Conservation (phyloP, 1,140 invertebrate species). For the Sarcophaga peregrina region DNA sequence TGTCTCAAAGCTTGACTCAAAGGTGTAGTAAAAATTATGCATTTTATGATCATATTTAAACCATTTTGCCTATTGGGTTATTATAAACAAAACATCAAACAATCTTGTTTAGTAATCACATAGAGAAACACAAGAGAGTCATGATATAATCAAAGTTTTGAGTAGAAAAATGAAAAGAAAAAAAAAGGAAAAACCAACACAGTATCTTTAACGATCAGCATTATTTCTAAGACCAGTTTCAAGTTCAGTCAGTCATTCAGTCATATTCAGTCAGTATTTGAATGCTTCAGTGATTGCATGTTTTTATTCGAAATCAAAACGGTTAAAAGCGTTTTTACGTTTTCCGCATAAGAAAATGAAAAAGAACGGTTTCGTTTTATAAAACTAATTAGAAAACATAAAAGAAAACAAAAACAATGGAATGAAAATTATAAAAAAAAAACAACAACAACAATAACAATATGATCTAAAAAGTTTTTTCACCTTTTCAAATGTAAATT, state of each 20-base stretch:
- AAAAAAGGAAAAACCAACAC: too few species aligned
- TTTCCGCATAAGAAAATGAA: neutral
- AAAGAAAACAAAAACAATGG: neutral
- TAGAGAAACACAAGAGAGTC: neutral
- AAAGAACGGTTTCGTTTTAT: too few species aligned
- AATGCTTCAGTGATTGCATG: constrained; percentile 24
- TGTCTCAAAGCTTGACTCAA: too few species aligned
- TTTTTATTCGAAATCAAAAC: neutral
- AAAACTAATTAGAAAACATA: neutral
- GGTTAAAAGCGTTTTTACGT: neutral
- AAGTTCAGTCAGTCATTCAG: constrained; percentile 31
- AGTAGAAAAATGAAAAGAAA: neutral
- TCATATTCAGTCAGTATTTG: neutral
- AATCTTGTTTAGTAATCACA: neutral
- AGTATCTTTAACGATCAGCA: neutral
- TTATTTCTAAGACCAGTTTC: constrained; percentile 34
- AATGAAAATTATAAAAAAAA: neutral
- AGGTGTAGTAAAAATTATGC: too few species aligned
- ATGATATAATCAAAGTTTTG: constrained; percentile 19
- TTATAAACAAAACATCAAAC: neutral
- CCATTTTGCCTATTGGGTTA: neutral
- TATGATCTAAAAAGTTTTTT: neutral
- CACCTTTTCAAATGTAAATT: neutral
- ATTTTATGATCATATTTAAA: too few species aligned
- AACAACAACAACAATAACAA: neutral